phyloP scores from a whole-genome alignment of 2,113 vertebrate species.

The Aleadryas rufinucha region DNA sequence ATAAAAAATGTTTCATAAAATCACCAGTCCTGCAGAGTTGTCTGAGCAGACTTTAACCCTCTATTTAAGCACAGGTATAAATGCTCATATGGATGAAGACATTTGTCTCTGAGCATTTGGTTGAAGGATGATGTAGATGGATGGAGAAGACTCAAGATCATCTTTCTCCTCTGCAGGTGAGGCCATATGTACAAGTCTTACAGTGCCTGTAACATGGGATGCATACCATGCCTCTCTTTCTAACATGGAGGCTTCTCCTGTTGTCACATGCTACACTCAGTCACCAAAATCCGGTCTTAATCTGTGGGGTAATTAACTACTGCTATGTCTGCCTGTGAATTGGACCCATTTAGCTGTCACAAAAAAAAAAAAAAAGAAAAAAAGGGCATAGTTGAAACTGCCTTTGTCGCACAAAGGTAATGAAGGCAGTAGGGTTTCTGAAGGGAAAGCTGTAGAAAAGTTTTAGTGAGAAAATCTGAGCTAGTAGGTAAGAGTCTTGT shows the following conservation, averaged over 20 bases:
- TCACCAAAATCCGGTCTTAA: neutral
- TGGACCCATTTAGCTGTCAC: neutral
- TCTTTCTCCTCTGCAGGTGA: neutral
- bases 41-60: neutral
- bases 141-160: neutral
- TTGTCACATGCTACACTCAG: accelerated
- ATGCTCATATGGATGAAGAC: neutral
- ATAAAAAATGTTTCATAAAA: neutral
- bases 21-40: neutral
- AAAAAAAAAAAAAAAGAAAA: neutral
- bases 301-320: neutral
- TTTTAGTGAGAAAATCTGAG: neutral
- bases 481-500: neutral
- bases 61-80: neutral
- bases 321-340: neutral
- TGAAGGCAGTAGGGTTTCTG: neutral
- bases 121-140: neutral
- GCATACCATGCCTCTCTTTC: neutral
- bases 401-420: neutral
- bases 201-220: accelerated
- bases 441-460: neutral
- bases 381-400: neutral
- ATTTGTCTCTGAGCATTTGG: neutral
- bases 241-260: neutral
- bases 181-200: neutral